Percentiles rank a stretch among this genome's conserved stretches.
Evolutionary conservation across 2,888 invertebrate species (phyloP).

Genomic region (Tetragonisca angustula): DNA sequence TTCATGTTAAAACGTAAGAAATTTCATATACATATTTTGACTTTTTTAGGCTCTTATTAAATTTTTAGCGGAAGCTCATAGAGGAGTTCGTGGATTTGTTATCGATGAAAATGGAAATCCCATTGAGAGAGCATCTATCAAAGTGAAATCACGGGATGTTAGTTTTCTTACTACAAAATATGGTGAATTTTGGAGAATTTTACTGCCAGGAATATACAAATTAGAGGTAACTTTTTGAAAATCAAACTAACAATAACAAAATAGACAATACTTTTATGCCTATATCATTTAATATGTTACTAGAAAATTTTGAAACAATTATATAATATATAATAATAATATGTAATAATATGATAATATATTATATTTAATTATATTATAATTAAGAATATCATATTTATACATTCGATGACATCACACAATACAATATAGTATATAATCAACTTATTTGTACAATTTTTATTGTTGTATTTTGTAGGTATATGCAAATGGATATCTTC

Average conservation of each 20-base stretch:
- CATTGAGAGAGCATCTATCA: slow-evolving; percentile 91
- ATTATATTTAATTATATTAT: neutral
- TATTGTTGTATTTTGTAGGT: slow-evolving; percentile 85
- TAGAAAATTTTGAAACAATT: neutral
- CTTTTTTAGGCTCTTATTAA: slow-evolving; percentile 89
- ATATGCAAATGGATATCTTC: slow-evolving; percentile 93
- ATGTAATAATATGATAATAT: neutral
- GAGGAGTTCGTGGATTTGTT: slow-evolving; percentile 95
- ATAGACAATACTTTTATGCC: neutral
- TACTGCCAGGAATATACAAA: slow-evolving; percentile 94
- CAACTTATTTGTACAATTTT: neutral
- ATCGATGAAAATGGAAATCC: slow-evolving; percentile 91
- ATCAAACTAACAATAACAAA: neutral
- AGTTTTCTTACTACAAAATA: slow-evolving; percentile 94
- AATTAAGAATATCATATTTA: too few relatives aligned
- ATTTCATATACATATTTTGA: neutral
- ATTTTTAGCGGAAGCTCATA: slow-evolving; percentile 93
- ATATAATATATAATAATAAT: neutral
- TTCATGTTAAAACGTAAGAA: neutral
- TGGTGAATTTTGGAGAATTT: slow-evolving; percentile 97
- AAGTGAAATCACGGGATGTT: slow-evolving; percentile 93
- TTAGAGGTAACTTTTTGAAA: slow-evolving; percentile 88
- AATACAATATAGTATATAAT: neutral
- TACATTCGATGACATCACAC: too few relatives aligned
- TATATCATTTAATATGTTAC: neutral